Base-by-base conservation (phyloP, 2,888 invertebrate species). In the Eupithecia inturbata region DNA sequence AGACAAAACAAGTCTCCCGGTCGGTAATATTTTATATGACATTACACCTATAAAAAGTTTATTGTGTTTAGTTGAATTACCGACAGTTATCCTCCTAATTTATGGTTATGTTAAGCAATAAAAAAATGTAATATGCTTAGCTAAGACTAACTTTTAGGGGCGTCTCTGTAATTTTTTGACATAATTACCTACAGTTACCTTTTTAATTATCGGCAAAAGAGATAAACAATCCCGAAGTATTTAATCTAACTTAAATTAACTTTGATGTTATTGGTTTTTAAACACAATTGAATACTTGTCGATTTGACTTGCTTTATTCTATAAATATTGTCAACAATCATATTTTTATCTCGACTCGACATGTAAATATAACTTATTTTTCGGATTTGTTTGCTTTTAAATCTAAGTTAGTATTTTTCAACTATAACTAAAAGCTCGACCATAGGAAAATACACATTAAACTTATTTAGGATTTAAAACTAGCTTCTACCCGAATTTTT, bases 61-160 rank as follows among this genome's bases (percentile, higher is more conserved):
- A 78, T 77, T 74, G 80, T 78, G 77, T 79, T 66, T 73, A 67
- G 78, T 80, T 72, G 77, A 68, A 76, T 73, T 64, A 64, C 70
- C 68, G 63, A 70, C 74, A 72, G 73, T 79, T 77, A 79, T 79
- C 67, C 76, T 74, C 71, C 67, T 80, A 82, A 84, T 85, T 83
- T 82, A 82, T 77, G 80, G 76, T 82, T 83, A 83, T 82, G 81
- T 81, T 77, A 77, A 77, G 81, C 79, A 83, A 82, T 84, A 82
- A 85, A 82, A 45, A 79, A 70, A 68, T 82, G 39, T 71, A 79
- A 70, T 82, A 81, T 82, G 80, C 81, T 82, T 80, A 80, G 78
- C 70, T 72, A 81, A 80, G 79, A 76, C 75, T 81, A 82, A 80
- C 70, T 73, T 78, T 78, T 76, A 77, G 75, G 74, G 67, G 62